Conservation (phyloP, 2,888 invertebrate species). For the Ophion costatus region DNA sequence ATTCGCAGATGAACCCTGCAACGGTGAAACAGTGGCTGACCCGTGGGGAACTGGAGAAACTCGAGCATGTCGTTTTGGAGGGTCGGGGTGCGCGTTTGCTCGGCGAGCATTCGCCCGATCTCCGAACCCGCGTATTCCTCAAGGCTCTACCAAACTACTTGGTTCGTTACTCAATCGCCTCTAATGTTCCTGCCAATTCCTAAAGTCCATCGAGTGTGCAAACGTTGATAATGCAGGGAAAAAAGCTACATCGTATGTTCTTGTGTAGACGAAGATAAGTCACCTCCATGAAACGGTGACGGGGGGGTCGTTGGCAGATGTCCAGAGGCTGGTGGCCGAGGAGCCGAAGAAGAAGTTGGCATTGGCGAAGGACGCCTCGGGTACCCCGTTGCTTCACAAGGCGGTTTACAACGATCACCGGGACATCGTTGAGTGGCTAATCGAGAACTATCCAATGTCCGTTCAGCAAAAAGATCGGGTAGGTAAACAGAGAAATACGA, state of each 20-base stretch:
- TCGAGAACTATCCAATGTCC: slow-evolving; percentile 87
- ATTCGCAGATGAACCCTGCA: slow-evolving; percentile 84
- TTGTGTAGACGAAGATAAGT: slow-evolving; percentile 88
- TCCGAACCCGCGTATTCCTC: slow-evolving; percentile 87
- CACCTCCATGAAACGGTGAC: slow-evolving; percentile 91
- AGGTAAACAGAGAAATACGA: slow-evolving; percentile 77
- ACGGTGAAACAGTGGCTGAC: slow-evolving; percentile 86
- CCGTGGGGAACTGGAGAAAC: slow-evolving; percentile 87
- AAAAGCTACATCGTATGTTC: not conserved
- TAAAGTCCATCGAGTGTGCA: not conserved
- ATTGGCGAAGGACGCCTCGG: slow-evolving; percentile 88
- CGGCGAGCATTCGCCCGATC: slow-evolving; percentile 87
- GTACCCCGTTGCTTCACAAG: slow-evolving; percentile 91
- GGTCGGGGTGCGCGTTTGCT: slow-evolving; percentile 88
- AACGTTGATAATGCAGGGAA: not conserved
- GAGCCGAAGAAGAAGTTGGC: slow-evolving; percentile 85
- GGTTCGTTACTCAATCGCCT: slow-evolving; percentile 82
- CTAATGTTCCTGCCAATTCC: not conserved
- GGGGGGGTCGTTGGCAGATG: slow-evolving; percentile 89
- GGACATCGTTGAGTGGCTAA: slow-evolving; percentile 90
- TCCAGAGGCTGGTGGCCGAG: slow-evolving; percentile 85
- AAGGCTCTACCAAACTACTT: slow-evolving; percentile 89
- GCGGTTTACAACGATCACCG: slow-evolving; percentile 90
- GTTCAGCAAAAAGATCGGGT: slow-evolving; percentile 90
- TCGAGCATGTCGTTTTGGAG: slow-evolving; percentile 88